phyloP scores from a whole-genome alignment of 2,888 invertebrate species.

The Pterostichus madidus region DNA sequence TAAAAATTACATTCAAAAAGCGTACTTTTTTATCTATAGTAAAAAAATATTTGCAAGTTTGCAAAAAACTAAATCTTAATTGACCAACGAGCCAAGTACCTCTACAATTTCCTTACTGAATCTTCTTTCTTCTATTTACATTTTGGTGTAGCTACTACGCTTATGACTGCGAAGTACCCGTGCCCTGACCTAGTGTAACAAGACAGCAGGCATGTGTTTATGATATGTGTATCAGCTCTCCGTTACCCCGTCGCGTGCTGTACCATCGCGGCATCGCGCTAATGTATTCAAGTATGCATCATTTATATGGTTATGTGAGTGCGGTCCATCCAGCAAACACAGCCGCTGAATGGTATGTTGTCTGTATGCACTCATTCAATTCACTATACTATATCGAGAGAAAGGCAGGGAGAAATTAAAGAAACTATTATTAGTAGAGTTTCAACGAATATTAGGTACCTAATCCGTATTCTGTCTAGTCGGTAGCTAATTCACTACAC shows the following conservation, averaged over 20 bases:
- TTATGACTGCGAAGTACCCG: not conserved
- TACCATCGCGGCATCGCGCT: constrained; percentile 44
- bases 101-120: no score
- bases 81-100: no score
- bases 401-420: no score
- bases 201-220: constrained; percentile 42
- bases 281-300: constrained; percentile 63
- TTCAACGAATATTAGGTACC: no score
- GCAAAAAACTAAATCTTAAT: no score
- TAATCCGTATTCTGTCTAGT: no score
- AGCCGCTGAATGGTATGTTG: not conserved
- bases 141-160: not conserved
- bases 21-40: no score
- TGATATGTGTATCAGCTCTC: constrained; percentile 47
- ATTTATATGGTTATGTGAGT: constrained; percentile 60
- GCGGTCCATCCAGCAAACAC: constrained; percentile 45
- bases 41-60: no score
- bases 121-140: no score
- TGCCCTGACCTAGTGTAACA: constrained; percentile 53
- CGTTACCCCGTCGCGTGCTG: not conserved
- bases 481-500: no score
- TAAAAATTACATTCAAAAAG: no score
- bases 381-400: not conserved
- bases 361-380: constrained; percentile 50
- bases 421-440: no score